These are phyloP conservation scores for Hydractinia symbiolongicarpus DNA, from an alignment of 30 jellyfish, hydroid and myxozoan genomes.

Conservation along the genomic window DNA sequence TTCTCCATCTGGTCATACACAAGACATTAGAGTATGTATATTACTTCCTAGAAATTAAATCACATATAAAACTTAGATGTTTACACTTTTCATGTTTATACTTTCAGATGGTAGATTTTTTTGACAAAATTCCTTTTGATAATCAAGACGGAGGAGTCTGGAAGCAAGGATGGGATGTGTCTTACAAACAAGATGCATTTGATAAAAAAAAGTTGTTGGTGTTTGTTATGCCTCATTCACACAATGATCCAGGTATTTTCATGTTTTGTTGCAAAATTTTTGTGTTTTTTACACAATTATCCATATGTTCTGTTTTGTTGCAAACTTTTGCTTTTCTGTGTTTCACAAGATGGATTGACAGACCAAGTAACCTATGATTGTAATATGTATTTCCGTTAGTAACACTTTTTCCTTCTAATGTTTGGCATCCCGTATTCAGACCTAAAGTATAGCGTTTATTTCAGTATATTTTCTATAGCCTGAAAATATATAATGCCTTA, in stretches of 20 bases:
- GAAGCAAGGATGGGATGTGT: constrained; percentile 93
- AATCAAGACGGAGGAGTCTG: constrained; percentile 86
- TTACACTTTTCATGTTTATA: not conserved
- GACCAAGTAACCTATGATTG: no score
- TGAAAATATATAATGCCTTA: no score
- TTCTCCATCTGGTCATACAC: constrained; percentile 51
- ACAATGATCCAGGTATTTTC: constrained; percentile 88
- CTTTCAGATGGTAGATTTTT: constrained; percentile 62
- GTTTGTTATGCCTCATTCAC: constrained; percentile 83
- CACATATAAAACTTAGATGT: no score
- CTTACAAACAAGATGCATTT: constrained; percentile 47
- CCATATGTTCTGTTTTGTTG: no score
- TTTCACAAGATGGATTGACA: no score
- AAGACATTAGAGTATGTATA: constrained; percentile 44
- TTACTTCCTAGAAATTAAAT: not conserved
- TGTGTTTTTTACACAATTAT: not conserved
- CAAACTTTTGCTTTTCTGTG: no score
- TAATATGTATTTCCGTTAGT: no score
- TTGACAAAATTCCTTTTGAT: constrained; percentile 63
- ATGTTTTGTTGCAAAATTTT: not conserved
- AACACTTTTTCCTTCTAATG: no score
- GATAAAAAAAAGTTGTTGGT: constrained; percentile 58
- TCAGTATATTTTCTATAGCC: no score
- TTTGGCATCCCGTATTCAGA: no score
- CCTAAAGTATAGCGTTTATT: no score